Percentiles rank a stretch among this genome's conserved stretches.
Evolutionary conservation across 2,888 invertebrate genomes (phyloP).

Genomic region (Temnothorax rugatulus): DNA sequence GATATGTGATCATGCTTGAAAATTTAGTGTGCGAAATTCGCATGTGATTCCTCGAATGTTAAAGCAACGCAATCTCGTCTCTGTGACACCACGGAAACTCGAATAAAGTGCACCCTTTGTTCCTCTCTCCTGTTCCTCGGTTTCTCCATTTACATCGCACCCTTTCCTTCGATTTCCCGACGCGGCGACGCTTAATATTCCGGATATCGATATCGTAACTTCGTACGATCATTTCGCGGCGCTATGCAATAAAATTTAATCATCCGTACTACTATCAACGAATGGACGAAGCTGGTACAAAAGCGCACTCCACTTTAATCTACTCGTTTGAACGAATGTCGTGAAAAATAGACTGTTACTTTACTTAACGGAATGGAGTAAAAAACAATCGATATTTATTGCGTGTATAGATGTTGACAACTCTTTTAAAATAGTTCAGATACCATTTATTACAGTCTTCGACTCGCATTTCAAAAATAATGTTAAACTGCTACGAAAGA

Average conservation of each 20-base stretch:
- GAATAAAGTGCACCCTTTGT: constrained; percentile 55
- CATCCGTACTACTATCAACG: constrained; percentile 10
- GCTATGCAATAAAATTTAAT: constrained; percentile 47
- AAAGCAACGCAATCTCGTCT: constrained; percentile 4
- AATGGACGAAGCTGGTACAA: neutral
- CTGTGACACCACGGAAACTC: constrained; percentile 49
- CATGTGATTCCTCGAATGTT: neutral
- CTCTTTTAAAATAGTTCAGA: neutral
- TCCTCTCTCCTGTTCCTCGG: neutral
- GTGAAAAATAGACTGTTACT: constrained; percentile 31
- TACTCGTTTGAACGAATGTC: constrained; percentile 19
- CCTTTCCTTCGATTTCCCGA: constrained; percentile 26
- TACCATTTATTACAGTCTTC: neutral
- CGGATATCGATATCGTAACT: constrained; percentile 32
- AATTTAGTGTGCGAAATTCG: constrained; percentile 1
- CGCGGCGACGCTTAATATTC: neutral
- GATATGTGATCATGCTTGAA: neutral
- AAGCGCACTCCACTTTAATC: constrained; percentile 45
- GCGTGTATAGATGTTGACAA: neutral
- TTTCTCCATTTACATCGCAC: neutral
- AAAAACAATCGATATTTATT: constrained; percentile 19
- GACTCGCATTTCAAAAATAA: neutral
- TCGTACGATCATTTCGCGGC: constrained; percentile 25
- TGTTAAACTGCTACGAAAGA: neutral
- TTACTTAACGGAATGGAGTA: constrained; percentile 2